These are phyloP conservation scores for Sinelater perroti DNA, from an alignment of 2,888 invertebrate genomes.

Conservation along the genomic window DNA sequence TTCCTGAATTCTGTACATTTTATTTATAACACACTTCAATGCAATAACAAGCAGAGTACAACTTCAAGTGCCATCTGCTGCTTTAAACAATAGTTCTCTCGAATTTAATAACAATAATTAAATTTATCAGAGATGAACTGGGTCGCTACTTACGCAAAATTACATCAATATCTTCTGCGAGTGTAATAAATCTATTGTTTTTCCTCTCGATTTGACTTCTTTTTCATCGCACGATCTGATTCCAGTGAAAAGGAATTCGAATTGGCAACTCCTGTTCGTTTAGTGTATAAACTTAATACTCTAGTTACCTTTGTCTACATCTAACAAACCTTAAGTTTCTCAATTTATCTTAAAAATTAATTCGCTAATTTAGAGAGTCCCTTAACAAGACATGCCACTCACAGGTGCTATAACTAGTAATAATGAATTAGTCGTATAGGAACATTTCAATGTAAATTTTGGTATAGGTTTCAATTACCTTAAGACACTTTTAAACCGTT, in stretches of 20 bases:
- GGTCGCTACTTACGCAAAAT: conserved; percentile 19
- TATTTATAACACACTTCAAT: conserved; percentile 19
- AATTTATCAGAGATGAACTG: conserved; percentile 54
- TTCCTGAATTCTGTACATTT: conserved; percentile 33
- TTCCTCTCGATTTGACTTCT: conserved; percentile 48
- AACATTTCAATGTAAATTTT: conserved; percentile 25
- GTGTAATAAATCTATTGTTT: conserved; percentile 37
- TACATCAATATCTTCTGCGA: conserved; percentile 25
- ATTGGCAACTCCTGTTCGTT: conserved; percentile 37
- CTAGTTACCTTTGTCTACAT: conserved; percentile 19
- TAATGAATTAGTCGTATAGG: conserved; percentile 23
- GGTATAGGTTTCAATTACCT: conserved; percentile 34
- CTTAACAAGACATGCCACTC: conserved; percentile 27
- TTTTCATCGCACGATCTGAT: conserved; percentile 52
- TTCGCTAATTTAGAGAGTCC: conserved; percentile 16
- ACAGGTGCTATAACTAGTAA: conserved; percentile 37
- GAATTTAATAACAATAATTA: conserved; percentile 52
- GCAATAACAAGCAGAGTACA: conserved; percentile 41
- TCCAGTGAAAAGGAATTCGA: conserved; percentile 56
- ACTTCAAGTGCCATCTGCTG: conserved; percentile 47
- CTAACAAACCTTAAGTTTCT: conserved; percentile 14
- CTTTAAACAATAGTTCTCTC: conserved; percentile 49
- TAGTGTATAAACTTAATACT: conserved; percentile 16
- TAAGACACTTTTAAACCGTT: conserved; percentile 18
- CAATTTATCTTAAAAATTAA: conserved; percentile 21